These are phyloP conservation scores for Lymantria monacha DNA, from an alignment of 2,888 invertebrate species.

Conservation along the genomic window DNA sequence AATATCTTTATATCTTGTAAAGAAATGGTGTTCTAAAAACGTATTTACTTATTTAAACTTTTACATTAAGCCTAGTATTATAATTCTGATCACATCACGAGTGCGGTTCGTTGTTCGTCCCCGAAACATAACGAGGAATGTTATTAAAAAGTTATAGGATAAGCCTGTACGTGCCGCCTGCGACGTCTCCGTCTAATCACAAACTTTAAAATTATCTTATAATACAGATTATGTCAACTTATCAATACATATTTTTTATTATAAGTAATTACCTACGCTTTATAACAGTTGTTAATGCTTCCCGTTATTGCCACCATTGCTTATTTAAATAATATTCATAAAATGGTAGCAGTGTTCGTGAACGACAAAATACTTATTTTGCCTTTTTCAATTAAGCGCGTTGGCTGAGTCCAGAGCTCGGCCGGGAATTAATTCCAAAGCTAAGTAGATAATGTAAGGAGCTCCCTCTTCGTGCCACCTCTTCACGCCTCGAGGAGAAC, in stretches of 20 bases:
- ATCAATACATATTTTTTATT: conserved; percentile 18
- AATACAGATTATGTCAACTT: conserved; percentile 39
- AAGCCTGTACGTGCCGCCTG: conserved; percentile 63
- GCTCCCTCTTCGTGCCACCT: conserved; percentile 64
- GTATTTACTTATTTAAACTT: conserved; percentile 58
- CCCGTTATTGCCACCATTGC: not conserved
- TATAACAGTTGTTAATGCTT: not conserved
- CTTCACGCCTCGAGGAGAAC: conserved; percentile 81
- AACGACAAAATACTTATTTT: conserved; percentile 55
- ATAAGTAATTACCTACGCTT: conserved; percentile 20
- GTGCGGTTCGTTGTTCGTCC: conserved; percentile 62
- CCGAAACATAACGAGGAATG: conserved; percentile 68
- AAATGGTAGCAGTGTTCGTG: conserved; percentile 27
- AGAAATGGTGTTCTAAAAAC: conserved; percentile 17
- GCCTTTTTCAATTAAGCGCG: conserved; percentile 67
- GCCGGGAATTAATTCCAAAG: conserved; percentile 72
- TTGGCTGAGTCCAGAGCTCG: conserved; percentile 54
- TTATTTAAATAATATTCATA: conserved; percentile 23
- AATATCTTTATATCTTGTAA: not conserved
- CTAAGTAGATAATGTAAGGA: conserved; percentile 79
- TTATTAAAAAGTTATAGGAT: conserved; percentile 80
- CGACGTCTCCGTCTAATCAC: conserved; percentile 58
- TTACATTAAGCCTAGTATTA: conserved; percentile 55
- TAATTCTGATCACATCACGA: conserved; percentile 68
- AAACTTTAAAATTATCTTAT: conserved; percentile 74